These are phyloP conservation scores for Melanophora roralis DNA, from an alignment of 2,888 invertebrate species.

Conservation along the genomic window DNA sequence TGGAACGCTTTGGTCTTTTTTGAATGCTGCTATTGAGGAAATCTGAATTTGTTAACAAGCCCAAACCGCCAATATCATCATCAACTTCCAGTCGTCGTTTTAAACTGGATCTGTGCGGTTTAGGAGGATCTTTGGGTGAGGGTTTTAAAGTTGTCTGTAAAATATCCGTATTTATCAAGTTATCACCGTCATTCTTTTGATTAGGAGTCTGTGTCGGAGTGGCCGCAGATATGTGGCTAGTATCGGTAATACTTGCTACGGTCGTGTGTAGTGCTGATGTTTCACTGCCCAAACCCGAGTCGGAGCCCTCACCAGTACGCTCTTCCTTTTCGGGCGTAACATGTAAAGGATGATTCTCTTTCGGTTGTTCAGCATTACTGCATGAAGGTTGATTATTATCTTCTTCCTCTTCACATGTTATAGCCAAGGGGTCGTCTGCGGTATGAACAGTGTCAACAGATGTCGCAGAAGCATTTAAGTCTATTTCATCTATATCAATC, in stretches of 20 bases:
- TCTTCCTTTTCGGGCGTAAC: slow-evolving; percentile 64
- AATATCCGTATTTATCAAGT: not conserved
- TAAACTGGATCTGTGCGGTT: slow-evolving; percentile 51
- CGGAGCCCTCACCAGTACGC: slow-evolving; percentile 85
- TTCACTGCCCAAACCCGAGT: slow-evolving; percentile 89
- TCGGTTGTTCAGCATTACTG: slow-evolving; percentile 1
- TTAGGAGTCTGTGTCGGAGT: slow-evolving; percentile 29
- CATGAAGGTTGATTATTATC: slow-evolving; percentile 36
- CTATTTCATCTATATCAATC: slow-evolving; percentile 70
- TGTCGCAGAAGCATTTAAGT: slow-evolving; percentile 70
- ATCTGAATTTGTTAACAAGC: not conserved
- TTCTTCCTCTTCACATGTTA: slow-evolving; percentile 71
- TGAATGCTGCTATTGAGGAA: slow-evolving; percentile 33
- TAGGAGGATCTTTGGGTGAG: slow-evolving; percentile 10
- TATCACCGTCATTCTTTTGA: slow-evolving; percentile 11
- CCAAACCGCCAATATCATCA: slow-evolving; percentile 76
- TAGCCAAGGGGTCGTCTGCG: slow-evolving; percentile 76
- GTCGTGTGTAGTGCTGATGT: slow-evolving; percentile 74
- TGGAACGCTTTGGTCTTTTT: slow-evolving; percentile 86
- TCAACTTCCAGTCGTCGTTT: slow-evolving; percentile 84
- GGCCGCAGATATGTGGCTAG: slow-evolving; percentile 57
- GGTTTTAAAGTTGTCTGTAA: not conserved
- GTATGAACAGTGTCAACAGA: slow-evolving; percentile 68
- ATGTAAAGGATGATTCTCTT: not conserved
- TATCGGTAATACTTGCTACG: slow-evolving; percentile 58